Percentiles rank a stretch among this genome's conserved stretches.
These are phyloP conservation scores for Harpagus bidentatus DNA, from an alignment of 2,113 vertebrate species.

Conservation along the genomic window DNA sequence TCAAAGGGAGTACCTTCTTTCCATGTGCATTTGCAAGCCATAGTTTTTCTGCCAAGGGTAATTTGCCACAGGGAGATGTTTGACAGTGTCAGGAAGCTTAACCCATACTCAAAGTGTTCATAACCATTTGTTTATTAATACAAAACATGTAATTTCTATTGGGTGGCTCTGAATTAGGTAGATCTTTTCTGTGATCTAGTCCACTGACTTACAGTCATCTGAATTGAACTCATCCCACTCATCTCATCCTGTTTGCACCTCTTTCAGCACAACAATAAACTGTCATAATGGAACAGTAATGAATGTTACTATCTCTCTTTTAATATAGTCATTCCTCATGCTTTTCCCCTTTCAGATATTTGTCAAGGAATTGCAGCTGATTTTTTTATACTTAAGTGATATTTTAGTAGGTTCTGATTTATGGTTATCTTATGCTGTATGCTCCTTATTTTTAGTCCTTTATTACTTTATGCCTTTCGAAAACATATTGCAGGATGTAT, in stretches of 20 bases:
- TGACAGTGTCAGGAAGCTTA: slow-evolving; percentile 7
- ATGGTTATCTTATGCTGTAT: neutral
- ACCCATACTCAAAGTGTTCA: neutral
- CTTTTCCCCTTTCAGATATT: neutral
- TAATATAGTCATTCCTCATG: neutral
- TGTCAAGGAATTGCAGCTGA: neutral
- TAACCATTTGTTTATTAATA: slow-evolving; percentile 18
- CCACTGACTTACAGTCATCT: neutral
- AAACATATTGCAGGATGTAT: neutral
- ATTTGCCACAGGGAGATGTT: slow-evolving; percentile 26
- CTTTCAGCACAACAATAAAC: neutral
- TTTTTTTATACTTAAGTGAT: neutral
- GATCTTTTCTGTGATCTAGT: slow-evolving; percentile 7
- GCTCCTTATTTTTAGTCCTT: neutral
- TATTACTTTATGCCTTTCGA: neutral
- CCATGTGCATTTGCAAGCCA: neutral
- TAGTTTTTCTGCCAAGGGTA: neutral
- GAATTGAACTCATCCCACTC: slow-evolving; percentile 13
- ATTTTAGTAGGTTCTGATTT: neutral
- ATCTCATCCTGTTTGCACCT: neutral
- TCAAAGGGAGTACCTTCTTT: neutral
- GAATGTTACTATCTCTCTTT: neutral
- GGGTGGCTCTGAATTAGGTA: slow-evolving; percentile 44
- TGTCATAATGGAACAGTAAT: neutral
- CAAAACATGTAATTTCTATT: slow-evolving; percentile 56